Base-by-base conservation (phyloP, 2,888 invertebrate species). In the Amaurobius ferox region DNA sequence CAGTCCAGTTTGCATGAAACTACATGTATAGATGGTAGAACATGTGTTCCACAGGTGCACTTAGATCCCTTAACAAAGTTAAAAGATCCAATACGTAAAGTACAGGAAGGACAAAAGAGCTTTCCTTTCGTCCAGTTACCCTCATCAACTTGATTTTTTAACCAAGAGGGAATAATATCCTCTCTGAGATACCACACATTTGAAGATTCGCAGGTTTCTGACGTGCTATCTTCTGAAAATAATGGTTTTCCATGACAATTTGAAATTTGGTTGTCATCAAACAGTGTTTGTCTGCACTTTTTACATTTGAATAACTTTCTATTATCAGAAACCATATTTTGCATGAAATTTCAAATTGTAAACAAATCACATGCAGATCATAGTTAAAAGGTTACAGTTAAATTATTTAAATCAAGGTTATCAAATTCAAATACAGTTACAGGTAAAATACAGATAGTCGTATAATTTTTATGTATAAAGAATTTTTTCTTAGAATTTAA, bases 121-220 rank as follows among this genome's bases (percentile, higher is more conserved):
- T 88, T 88, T 1, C 89, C 89, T 87, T 89, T 89, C 28, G 81
- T 88, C 89, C 89, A 89, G 16, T 88, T 80, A 23, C 71, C 83
- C 13, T 44, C 67, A 80, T 87, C 78, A 9, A 89, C 72, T 79
- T 88, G 87, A n/a, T 48, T 32, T 71, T 71, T 78, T 16, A 88
- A 70, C 89, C 89, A 89, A 26, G 67, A 73, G 0, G 68, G 77
- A 23, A 89, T 29, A 23, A n/a, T 35, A 7, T 87, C 83, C 44
- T 89, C 89, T 32, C 61, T 85, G 0, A 89, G 19, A 70, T 83
- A 89, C 72, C 73, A 87, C 23, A 89, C 87, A 30, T 79, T 71
- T 2, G 81, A 39, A 19, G 35, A n/a, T 32, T 32, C 29, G 72
- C 79, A 87, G 0, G 26, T 32, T 64, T 76, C 66, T 9, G 55